Evolutionary conservation across 2,797 vertebrate species (phyloP), one percentile per base, ranked within the genome.

Genomic region (Tiaroga cobitis): DNA sequence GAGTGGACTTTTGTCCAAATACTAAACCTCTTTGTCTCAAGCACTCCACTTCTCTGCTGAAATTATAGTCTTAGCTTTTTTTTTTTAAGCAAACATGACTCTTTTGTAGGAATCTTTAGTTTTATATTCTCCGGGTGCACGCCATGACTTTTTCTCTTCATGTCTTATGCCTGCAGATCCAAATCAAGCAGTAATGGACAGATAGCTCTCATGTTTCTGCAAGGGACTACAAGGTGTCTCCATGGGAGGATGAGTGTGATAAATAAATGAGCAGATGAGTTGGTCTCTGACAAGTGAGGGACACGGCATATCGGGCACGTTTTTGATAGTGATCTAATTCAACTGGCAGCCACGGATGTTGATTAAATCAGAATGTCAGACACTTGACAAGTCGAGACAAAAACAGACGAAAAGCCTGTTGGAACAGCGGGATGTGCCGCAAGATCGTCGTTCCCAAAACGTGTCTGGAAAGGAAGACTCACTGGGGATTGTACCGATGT

Each of bases 321-420:
- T 96, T 96, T 94, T 95, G 95, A 96, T 95, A 94, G 93, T 89
- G 94, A 96, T 96, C 95, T 96, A 94, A 96, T 96, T 95, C 94
- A 93, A 94, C 92, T 95, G 95, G 95, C 95, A 95, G 94, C 92
- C 91, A 90, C 90, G 94, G 93, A 95, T 95, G 94, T 95, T 95
- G 95, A 96, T 96, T 95, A 95, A 94, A 95, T 96, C 95, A 94
- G 94, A 95, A 94, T 92, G 94, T 95, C 95, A 94, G 94, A 92
- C 93, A 93, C 94, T 95, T 95, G 95, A 96, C 95, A 93, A 95
- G 95, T 95, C 92, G 89, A 94, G 94, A 94, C 94, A 91, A 90
- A 92, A 93, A 92, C 91, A 88, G 90, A 92, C 90, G 89, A 91
- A 83, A 93, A 93, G 94, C 94, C 92, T 95, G 94, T 95, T 94